Conservation (phyloP, 2,113 vertebrate genomes). For the Bufo gargarizans region DNA sequence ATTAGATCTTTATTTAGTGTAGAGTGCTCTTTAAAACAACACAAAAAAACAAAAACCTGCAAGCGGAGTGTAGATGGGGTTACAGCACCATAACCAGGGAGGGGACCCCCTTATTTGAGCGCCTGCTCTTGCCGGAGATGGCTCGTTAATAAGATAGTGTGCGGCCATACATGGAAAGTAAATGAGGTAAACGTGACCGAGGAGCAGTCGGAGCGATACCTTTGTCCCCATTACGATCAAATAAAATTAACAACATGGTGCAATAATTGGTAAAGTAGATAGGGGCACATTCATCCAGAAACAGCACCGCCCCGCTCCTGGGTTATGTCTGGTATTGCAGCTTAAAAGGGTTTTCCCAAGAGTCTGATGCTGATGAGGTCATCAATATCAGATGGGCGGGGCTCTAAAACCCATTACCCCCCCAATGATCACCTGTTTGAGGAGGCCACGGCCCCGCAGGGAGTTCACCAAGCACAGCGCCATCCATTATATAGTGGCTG, state of each 20-base stretch:
- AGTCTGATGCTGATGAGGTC: too few species aligned
- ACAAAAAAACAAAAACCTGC: not conserved
- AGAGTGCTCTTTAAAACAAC: not conserved
- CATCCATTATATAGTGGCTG: too few species aligned
- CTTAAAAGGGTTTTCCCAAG: too few species aligned
- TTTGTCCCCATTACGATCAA: not conserved
- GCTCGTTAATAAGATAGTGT: not conserved
- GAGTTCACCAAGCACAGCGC: too few species aligned
- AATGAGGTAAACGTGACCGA: not conserved
- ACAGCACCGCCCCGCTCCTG: too few species aligned
- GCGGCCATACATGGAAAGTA: not conserved
- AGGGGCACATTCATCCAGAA: too few species aligned
- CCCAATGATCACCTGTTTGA: too few species aligned
- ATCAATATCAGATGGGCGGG: too few species aligned
- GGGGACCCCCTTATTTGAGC: not conserved
- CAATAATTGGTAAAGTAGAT: too few species aligned
- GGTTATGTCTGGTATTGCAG: too few species aligned
- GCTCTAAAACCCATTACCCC: too few species aligned
- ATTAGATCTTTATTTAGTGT: not conserved
- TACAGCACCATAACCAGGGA: conserved; percentile 6
- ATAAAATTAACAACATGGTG: not conserved
- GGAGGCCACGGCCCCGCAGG: too few species aligned
- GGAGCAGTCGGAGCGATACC: not conserved
- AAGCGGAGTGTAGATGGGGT: not conserved
- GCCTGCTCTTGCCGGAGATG: not conserved